phyloP scores from a whole-genome alignment of 2,113 vertebrate species.

The Cynoglossus semilaevis region DNA sequence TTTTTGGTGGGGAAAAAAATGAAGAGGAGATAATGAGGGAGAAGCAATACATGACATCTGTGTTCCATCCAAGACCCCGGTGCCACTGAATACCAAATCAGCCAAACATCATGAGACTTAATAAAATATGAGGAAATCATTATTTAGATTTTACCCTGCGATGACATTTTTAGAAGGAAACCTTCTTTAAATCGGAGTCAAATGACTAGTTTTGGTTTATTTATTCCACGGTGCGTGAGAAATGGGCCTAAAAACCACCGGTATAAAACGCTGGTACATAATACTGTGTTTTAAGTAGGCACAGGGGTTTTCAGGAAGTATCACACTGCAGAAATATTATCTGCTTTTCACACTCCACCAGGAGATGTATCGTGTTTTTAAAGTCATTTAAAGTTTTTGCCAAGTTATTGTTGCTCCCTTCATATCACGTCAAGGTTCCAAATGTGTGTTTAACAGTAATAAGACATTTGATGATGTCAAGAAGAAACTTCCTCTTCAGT shows the following conservation, averaged over 20 bases:
- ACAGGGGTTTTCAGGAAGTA: too few relatives aligned
- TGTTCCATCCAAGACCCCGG: background rate
- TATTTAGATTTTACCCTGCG: too few relatives aligned
- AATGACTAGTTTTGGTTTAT: background rate
- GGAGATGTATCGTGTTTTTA: background rate
- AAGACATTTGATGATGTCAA: background rate
- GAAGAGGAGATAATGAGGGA: conserved; percentile 7
- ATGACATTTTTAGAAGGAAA: too few relatives aligned
- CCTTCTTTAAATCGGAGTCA: too few relatives aligned
- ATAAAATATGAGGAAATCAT: conserved; percentile 17
- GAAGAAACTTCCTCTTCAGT: background rate
- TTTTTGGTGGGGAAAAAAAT: conserved; percentile 17
- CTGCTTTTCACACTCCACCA: background rate
- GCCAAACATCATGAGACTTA: conserved; percentile 8
- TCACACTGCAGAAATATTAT: background rate
- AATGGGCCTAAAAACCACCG: too few relatives aligned
- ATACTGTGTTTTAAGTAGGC: too few relatives aligned
- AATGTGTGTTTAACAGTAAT: background rate
- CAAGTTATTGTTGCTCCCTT: background rate
- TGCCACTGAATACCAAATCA: conserved; percentile 7
- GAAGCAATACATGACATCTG: conserved; percentile 12
- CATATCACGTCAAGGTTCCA: background rate
- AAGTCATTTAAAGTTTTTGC: background rate
- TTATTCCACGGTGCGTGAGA: too few relatives aligned
- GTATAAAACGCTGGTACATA: too few relatives aligned